Percentiles rank a stretch among this genome's conserved stretches.
phyloP scores from a whole-genome alignment of 2,888 invertebrate species.

The Lepidochrysops patricia region DNA sequence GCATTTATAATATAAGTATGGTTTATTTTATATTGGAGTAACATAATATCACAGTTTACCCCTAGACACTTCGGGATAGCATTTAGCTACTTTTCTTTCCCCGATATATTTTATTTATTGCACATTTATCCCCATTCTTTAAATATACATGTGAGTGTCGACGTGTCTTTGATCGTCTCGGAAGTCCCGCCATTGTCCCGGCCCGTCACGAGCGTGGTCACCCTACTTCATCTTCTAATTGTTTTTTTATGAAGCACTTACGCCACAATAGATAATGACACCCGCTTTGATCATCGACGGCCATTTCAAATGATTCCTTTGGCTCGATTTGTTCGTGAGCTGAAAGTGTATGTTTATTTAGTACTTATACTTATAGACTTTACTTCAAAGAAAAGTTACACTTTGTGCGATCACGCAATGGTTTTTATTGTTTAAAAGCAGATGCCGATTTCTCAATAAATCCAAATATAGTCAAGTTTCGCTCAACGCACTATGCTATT shows the following conservation, averaged over 20 bases:
- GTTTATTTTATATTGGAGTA: too few relatives aligned
- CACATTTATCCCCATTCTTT: neutral
- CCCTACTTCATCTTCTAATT: slow-evolving; percentile 63
- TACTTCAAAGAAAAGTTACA: too few relatives aligned
- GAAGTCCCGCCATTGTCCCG: slow-evolving; percentile 57
- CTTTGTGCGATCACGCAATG: too few relatives aligned
- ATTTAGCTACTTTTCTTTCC: neutral
- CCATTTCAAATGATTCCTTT: neutral
- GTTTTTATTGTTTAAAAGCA: too few relatives aligned
- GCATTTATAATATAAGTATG: too few relatives aligned
- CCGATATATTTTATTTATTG: neutral
- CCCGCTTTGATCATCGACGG: slow-evolving; percentile 53
- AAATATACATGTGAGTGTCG: slow-evolving; percentile 21
- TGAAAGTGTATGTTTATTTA: neutral
- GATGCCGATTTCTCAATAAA: too few relatives aligned
- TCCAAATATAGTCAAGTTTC: too few relatives aligned
- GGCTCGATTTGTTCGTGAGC: neutral
- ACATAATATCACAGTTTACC: too few relatives aligned
- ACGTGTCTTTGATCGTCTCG: slow-evolving; percentile 45
- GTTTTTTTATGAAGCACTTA: slow-evolving; percentile 59
- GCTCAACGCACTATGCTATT: too few relatives aligned
- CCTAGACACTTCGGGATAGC: too few relatives aligned
- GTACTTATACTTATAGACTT: too few relatives aligned
- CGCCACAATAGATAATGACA: slow-evolving; percentile 57
- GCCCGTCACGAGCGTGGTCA: slow-evolving; percentile 37